Conservation (phyloP, 1,140 invertebrate genomes). For the Helicoverpa zea region DNA sequence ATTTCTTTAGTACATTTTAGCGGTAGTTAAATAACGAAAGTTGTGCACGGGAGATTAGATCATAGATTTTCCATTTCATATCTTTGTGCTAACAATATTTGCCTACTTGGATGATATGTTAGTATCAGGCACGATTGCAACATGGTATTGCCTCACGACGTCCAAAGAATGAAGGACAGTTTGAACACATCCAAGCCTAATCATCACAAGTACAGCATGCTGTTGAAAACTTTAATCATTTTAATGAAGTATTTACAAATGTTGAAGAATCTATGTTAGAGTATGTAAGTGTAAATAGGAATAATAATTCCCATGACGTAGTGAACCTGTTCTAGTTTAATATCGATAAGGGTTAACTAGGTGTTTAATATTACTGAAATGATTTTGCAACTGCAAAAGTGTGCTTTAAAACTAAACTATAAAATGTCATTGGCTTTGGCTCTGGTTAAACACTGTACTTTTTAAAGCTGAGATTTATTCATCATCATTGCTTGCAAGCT, state of each 20-base stretch:
- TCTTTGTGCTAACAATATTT: conserved; percentile 50
- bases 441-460: conserved; percentile 15
- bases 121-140: conserved; percentile 28
- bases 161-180: conserved; percentile 15
- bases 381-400: conserved; percentile 53
- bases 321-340: conserved; percentile 49
- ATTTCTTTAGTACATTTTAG: conserved; percentile 45
- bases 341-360: conserved; percentile 60
- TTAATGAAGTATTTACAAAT: neutral
- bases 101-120: conserved; percentile 47
- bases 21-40: conserved; percentile 18
- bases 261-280: neutral
- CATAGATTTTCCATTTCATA: conserved; percentile 48
- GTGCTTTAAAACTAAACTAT: conserved; percentile 65
- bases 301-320: conserved; percentile 27
- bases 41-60: conserved; percentile 46
- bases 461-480: neutral
- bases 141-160: conserved; percentile 33
- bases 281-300: conserved; percentile 42
- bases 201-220: conserved; percentile 31
- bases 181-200: conserved; percentile 36
- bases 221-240: conserved; percentile 7
- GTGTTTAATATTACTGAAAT: conserved; percentile 72
- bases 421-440: conserved; percentile 33
- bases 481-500: neutral